Percentiles rank a stretch among this genome's conserved stretches.
phyloP scores from a whole-genome alignment of 2,113 vertebrate species.

The Engystomops pustulosus region DNA sequence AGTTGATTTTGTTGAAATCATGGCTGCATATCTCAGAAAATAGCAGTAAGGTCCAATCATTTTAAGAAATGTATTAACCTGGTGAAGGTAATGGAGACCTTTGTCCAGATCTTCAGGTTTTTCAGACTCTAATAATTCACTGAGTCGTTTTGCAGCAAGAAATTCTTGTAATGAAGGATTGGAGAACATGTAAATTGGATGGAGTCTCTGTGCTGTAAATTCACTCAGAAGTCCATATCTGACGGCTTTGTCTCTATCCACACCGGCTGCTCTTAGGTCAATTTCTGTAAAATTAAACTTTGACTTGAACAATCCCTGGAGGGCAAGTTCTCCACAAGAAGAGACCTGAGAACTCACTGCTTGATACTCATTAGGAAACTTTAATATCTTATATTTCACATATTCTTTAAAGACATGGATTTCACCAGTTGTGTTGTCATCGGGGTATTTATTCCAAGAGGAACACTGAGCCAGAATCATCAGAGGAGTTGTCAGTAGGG shows the following conservation, averaged over 20 bases:
- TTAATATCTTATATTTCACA: no score
- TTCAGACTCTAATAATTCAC: slow-evolving; percentile 63
- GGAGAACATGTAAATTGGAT: slow-evolving; percentile 64
- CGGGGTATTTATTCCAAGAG: no score
- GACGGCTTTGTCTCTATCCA: slow-evolving; percentile 58
- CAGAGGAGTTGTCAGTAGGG: no score
- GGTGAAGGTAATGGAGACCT: slow-evolving; percentile 64
- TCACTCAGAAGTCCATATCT: slow-evolving; percentile 63
- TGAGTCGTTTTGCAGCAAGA: slow-evolving; percentile 63
- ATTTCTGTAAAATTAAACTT: slow-evolving; percentile 63
- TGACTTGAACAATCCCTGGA: slow-evolving; percentile 61
- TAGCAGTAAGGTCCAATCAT: neutral
- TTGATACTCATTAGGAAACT: no score
- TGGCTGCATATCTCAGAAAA: slow-evolving; percentile 61
- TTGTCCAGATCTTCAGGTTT: slow-evolving; percentile 53
- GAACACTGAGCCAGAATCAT: no score
- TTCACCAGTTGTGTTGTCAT: no score
- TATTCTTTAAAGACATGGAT: no score
- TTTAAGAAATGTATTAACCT: slow-evolving; percentile 62
- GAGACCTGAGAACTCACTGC: no score
- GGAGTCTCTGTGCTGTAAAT: slow-evolving; percentile 67
- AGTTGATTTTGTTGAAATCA: slow-evolving; percentile 57
- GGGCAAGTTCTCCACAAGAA: slow-evolving; percentile 65
- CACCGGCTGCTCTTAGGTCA: slow-evolving; percentile 60
- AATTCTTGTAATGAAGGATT: slow-evolving; percentile 67